These are phyloP conservation scores for Pantherophis vulpinus DNA, from an alignment of 2,797 vertebrate species.

Conservation along the genomic window DNA sequence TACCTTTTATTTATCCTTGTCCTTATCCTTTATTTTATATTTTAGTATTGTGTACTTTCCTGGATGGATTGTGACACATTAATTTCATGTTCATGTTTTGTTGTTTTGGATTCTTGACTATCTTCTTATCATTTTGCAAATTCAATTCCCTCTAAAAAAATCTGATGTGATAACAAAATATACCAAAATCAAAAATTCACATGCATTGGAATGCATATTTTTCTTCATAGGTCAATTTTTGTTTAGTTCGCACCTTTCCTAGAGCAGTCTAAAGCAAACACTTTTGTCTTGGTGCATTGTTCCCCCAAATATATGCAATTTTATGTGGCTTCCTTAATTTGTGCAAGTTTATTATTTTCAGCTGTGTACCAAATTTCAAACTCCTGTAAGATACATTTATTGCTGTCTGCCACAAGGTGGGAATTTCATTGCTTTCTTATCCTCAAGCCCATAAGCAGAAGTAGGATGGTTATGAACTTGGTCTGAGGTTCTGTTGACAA, in stretches of 20 bases:
- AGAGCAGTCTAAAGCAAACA: background rate
- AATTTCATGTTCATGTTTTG: background rate
- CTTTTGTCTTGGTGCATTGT: background rate
- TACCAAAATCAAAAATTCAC: background rate
- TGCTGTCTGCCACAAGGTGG: background rate
- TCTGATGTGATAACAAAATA: background rate
- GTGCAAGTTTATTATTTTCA: background rate
- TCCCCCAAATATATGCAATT: background rate
- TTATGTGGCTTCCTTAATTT: background rate
- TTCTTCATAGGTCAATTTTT: background rate
- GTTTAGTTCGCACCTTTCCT: background rate
- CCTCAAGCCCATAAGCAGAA: background rate
- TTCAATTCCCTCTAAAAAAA: background rate
- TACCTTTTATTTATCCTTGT: background rate
- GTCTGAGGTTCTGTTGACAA: background rate
- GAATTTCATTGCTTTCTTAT: background rate
- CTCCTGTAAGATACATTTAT: background rate
- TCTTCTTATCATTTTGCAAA: background rate
- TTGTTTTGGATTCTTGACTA: background rate
- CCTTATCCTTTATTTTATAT: background rate
- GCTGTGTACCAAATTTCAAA: background rate
- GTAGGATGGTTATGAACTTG: background rate
- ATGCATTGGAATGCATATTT: background rate
- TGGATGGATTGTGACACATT: background rate
- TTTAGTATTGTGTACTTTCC: background rate